Percentiles rank a stretch among this genome's conserved stretches.
Evolutionary conservation across 2,113 vertebrate species (phyloP).

Genomic region (Poecile atricapillus): DNA sequence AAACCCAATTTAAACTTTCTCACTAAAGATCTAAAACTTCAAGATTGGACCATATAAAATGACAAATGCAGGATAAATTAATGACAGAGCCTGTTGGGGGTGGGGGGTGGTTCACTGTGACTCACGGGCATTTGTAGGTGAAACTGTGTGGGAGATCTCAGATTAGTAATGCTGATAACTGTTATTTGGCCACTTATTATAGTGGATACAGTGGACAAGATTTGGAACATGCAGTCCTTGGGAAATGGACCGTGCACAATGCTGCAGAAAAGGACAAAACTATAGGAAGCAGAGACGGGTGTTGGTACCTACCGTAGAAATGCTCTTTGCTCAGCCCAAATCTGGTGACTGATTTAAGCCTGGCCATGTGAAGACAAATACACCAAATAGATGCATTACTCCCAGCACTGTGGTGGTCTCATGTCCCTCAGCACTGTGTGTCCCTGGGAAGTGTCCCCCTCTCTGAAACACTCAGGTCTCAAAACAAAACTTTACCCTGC

Average conservation of each 20-base stretch:
- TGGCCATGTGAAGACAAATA: neutral
- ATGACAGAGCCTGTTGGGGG: neutral
- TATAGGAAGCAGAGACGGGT: neutral
- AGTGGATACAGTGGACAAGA: neutral
- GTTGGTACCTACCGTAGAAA: neutral
- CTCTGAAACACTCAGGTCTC: neutral
- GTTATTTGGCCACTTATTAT: neutral
- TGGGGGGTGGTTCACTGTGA: neutral
- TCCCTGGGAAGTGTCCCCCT: neutral
- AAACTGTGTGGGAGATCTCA: neutral
- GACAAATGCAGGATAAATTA: neutral
- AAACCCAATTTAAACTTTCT: neutral
- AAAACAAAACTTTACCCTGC: neutral
- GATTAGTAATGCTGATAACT: neutral
- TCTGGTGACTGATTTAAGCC: neutral
- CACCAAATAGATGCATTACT: neutral
- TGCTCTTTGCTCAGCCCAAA: neutral
- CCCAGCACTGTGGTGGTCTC: neutral
- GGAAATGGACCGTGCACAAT: accelerated
- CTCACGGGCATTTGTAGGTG: neutral
- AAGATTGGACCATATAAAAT: neutral
- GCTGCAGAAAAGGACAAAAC: neutral
- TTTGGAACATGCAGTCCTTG: neutral
- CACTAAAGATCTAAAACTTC: neutral
- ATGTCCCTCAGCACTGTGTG: neutral